phyloP scores from a whole-genome alignment of 1,140 invertebrate genomes.

The Drosophila tani region DNA sequence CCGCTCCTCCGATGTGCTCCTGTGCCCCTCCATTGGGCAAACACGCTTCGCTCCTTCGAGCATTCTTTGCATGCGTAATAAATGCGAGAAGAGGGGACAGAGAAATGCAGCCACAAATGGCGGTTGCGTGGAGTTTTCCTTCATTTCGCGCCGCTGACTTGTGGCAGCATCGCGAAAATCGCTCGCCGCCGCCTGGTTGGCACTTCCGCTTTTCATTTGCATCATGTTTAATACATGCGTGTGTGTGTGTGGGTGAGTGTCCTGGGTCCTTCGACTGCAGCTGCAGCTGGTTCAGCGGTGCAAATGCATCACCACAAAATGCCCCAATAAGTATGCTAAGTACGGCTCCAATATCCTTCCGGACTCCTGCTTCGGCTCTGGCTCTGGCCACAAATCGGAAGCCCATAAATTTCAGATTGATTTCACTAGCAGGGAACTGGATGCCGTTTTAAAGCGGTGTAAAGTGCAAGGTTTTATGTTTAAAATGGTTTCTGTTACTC shows the following conservation, averaged over 20 bases:
- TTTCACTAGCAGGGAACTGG: constrained; percentile 25
- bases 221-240: constrained; percentile 56
- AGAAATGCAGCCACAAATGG: constrained; percentile 45
- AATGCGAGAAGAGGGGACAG: constrained; percentile 36
- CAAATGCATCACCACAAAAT: constrained; percentile 56
- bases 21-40: background rate
- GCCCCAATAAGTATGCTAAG: constrained; percentile 79
- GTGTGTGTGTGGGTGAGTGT: constrained; percentile 10
- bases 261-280: constrained; percentile 5
- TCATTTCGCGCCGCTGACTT: constrained; percentile 37
- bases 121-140: constrained; percentile 22
- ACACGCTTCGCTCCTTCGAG: constrained; percentile 29
- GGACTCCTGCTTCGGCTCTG: background rate
- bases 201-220: constrained; percentile 77
- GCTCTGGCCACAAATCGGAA: constrained; percentile 26
- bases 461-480: too few relatives aligned
- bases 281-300: constrained; percentile 1
- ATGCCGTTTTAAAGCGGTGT: background rate
- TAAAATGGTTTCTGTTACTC: background rate
- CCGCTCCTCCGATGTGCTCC: background rate
- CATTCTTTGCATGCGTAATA: constrained; percentile 81
- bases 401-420: constrained; percentile 70
- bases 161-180: constrained; percentile 36
- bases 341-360: constrained; percentile 43
- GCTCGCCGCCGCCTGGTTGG: constrained; percentile 50